A percentile compares a stretch with the other conserved stretches of the same genome.
phyloP scores from a whole-genome alignment of 2,797 vertebrate genomes.

The Podarcis siculus region DNA sequence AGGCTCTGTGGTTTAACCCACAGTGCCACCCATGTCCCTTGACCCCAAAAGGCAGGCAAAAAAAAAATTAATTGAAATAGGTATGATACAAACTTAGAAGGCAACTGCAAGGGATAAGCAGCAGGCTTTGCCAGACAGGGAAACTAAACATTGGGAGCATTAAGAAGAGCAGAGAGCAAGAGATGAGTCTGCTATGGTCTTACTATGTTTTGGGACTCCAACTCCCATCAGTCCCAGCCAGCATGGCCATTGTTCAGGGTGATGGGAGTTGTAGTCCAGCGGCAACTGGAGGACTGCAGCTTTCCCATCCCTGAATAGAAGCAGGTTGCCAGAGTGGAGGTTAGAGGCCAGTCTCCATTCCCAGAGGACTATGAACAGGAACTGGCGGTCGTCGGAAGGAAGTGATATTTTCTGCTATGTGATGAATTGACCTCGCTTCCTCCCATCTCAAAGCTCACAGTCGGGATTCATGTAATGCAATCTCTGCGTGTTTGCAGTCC shows the following conservation, averaged over 20 bases:
- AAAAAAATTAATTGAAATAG: not conserved
- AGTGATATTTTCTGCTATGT: not conserved
- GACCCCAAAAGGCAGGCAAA: not conserved
- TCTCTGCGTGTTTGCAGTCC: not conserved
- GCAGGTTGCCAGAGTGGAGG: not conserved
- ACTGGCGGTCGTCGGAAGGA: not conserved
- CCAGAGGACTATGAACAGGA: not conserved
- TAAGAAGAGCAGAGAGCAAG: not conserved
- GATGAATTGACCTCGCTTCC: not conserved
- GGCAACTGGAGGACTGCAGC: not conserved
- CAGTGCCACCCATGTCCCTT: not conserved
- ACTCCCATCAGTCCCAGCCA: not conserved
- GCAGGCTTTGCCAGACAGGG: not conserved
- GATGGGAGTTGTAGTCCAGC: not conserved
- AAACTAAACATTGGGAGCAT: not conserved
- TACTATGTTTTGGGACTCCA: not conserved
- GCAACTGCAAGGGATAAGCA: not conserved
- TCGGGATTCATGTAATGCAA: too few species aligned
- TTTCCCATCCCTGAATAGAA: not conserved
- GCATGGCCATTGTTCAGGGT: not conserved
- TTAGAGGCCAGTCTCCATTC: not conserved
- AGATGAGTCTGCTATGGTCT: not conserved
- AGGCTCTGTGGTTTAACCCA: too few species aligned
- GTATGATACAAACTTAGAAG: not conserved
- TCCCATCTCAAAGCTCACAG: not conserved